phyloP scores from a whole-genome alignment of 2,797 vertebrate species.

The Squalus acanthias region DNA sequence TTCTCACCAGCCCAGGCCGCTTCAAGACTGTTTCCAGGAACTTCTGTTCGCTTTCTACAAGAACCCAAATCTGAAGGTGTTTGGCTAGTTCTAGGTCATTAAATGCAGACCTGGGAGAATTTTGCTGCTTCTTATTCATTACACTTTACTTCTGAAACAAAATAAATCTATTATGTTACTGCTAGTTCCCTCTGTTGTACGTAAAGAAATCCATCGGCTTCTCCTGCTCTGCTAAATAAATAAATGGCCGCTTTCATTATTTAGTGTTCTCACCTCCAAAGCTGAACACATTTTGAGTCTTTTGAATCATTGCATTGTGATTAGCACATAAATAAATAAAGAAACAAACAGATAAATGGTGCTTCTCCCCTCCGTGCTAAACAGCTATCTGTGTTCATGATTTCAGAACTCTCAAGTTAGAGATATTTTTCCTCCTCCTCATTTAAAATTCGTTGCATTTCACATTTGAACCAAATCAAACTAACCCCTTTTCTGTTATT shows the following conservation, averaged over 20 bases:
- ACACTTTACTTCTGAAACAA: not conserved
- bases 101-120: not conserved
- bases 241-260: constrained; percentile 1
- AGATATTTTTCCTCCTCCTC: not conserved
- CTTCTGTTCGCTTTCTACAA: not conserved
- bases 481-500: not conserved
- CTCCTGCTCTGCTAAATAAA: not conserved
- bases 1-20: not conserved
- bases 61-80: not conserved
- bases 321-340: not conserved
- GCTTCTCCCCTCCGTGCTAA: not conserved
- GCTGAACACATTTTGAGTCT: not conserved
- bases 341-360: not conserved
- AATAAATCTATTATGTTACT: not conserved
- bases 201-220: not conserved
- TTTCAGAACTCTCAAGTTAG: not conserved
- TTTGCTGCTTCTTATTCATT: not conserved
- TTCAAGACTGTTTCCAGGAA: not conserved
- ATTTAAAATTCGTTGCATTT: not conserved
- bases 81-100: not conserved
- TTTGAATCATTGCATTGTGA: not conserved
- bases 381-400: not conserved
- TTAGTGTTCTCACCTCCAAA: not conserved
- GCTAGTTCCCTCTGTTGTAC: not conserved
- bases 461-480: not conserved